Evolutionary conservation across 1,140 invertebrate genomes (phyloP).

Genomic region (Drosophila ercepeae): DNA sequence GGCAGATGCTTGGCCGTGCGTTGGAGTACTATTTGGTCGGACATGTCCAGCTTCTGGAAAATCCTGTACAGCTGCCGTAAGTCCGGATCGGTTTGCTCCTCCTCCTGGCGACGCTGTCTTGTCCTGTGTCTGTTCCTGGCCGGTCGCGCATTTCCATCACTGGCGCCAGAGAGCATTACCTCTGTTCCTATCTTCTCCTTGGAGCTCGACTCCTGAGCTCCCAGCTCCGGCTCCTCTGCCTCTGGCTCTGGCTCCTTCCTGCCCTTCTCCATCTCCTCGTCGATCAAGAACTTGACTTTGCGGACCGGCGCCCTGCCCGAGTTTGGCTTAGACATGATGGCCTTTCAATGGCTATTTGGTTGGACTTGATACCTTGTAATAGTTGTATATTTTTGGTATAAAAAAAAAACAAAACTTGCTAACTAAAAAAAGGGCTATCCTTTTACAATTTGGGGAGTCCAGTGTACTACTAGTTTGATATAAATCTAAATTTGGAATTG

Average conservation of each 20-base stretch:
- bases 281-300: background rate
- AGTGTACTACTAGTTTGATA: background rate
- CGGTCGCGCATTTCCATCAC: background rate
- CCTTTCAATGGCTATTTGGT: too few relatives aligned
- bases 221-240: background rate
- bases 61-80: background rate
- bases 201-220: too few relatives aligned
- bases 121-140: background rate
- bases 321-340: background rate
- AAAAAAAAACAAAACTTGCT: background rate
- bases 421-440: background rate
- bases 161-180: background rate
- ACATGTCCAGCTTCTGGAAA: constrained; percentile 13
- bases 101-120: background rate
- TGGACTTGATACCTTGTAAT: background rate
- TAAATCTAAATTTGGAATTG: background rate
- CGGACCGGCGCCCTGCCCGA: background rate
- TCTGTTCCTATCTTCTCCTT: background rate
- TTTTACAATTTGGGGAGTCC: constrained; percentile 1
- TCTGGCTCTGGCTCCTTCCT: background rate
- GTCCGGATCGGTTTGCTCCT: background rate
- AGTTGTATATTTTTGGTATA: background rate
- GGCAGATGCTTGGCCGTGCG: background rate
- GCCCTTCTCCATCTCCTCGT: background rate
- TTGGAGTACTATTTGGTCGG: constrained; percentile 21